Evolutionary conservation across 2,888 invertebrate genomes (phyloP).

Genomic region (Phymatocera aterrima): DNA sequence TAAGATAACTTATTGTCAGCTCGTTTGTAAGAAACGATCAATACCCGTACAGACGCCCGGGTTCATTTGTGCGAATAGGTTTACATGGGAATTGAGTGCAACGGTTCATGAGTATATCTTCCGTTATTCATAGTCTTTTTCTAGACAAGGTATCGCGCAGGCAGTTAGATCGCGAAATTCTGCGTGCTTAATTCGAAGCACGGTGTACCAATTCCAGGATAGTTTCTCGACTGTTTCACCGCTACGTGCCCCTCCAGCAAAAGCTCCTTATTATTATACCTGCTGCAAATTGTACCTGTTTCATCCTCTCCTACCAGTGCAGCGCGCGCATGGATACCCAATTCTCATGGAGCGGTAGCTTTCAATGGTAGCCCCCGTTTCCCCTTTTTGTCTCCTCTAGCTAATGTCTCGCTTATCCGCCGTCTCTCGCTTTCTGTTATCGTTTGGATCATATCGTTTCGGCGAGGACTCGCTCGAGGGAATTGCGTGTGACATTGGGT

Average conservation of each 20-base stretch:
- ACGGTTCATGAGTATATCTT: not conserved
- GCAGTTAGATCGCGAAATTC: not conserved
- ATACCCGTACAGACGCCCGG: not conserved
- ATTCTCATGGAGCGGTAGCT: constrained; percentile 30
- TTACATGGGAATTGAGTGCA: not conserved
- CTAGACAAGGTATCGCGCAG: not conserved
- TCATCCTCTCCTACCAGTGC: constrained; percentile 12
- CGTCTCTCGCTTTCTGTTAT: not conserved
- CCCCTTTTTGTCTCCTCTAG: constrained; percentile 13
- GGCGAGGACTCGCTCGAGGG: not conserved
- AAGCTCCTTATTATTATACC: constrained; percentile 36
- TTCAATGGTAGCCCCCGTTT: constrained; percentile 2
- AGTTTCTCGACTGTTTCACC: constrained; percentile 46
- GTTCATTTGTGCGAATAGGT: not conserved
- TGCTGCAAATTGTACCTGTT: constrained; percentile 18
- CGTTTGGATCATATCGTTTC: not conserved
- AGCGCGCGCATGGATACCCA: no score
- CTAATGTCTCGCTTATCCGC: not conserved
- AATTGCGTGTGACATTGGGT: not conserved
- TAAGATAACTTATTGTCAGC: not conserved
- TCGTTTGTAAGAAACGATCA: constrained; percentile 10
- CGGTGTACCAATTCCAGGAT: constrained; percentile 55
- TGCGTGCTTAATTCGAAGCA: constrained; percentile 55
- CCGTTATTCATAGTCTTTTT: constrained; percentile 1
- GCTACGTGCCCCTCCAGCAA: constrained; percentile 13